Base-by-base conservation (phyloP, 2,888 invertebrate species). In the Plagiodera versicolora region DNA sequence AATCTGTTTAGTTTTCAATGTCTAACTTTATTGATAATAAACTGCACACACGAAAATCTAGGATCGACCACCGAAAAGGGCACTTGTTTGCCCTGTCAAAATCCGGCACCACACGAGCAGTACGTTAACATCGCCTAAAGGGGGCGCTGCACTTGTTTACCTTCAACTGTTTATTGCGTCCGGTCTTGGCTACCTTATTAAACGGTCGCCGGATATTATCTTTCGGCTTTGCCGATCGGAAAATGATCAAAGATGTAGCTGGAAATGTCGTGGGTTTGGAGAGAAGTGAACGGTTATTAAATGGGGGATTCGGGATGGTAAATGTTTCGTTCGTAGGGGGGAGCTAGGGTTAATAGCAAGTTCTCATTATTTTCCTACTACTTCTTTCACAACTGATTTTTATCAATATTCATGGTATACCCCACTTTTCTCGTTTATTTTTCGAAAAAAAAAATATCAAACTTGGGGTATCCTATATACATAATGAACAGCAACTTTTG, bases 141-240 rank as follows among this genome's bases (percentile, higher is more conserved):
- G 53, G 59, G 54, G 39, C 50, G 53, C 51, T 49, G 48, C 24
- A 39, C 51, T 62, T 72, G 71, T 72, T 72, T 70, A 67, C 66
- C 61, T 58, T 64, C 50, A 30, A 55, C 58, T 55, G 65, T 69
- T 72, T 73, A 73, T 73, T 73, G 67, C 73, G 71, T 73, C 73
- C 73, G 73, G 73, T 63, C 64, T 63, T 64, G 60, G 63, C 67
- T 69, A 67, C 67, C 70, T 70, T 72, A 73, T 72, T 73, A 72
- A 71, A 72, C 67, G 61, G 62, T 65, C 67, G 64, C 73, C 72
- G 73, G 73, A 73, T 73, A 73, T 73, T 72, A 73, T 72, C 69
- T 66, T 67, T 66, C 65, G 50, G 65, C 60, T 67, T 69, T 68
- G 58, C 66, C 67, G 68, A 71, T 72, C 68, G 69, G 68, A 70